These are phyloP conservation scores for Hucho hucho DNA, from an alignment of 2,113 vertebrate genomes.

Conservation along the genomic window DNA sequence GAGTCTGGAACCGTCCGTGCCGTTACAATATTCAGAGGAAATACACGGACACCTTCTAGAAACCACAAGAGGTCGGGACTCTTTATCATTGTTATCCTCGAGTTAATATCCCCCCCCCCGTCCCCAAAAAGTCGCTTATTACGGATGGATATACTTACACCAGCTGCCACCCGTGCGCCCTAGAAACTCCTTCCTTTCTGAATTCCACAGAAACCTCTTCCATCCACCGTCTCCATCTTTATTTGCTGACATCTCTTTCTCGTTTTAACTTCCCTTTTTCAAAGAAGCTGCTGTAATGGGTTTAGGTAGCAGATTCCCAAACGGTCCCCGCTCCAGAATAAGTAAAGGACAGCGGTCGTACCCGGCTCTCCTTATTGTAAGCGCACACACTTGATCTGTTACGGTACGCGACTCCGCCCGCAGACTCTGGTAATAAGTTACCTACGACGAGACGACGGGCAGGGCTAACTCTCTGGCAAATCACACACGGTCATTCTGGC, in stretches of 20 bases:
- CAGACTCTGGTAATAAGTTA: conserved; percentile 67
- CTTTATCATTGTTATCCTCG: not conserved
- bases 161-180: conserved; percentile 88
- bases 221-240: conserved; percentile 85
- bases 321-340: conserved; percentile 52
- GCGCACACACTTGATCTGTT: conserved; percentile 65
- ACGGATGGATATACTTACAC: conserved; percentile 77
- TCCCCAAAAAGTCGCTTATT: not conserved
- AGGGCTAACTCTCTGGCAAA: conserved; percentile 60
- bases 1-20: not conserved
- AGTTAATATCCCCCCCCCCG: not conserved
- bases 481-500: conserved; percentile 54
- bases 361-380: conserved; percentile 64
- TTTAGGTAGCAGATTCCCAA: conserved; percentile 4
- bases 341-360: conserved; percentile 69
- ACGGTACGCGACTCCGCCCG: conserved; percentile 61
- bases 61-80: not conserved
- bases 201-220: conserved; percentile 90
- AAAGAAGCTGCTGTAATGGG: not conserved
- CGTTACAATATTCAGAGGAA: not conserved
- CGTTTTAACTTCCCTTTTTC: conserved; percentile 26
- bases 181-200: conserved; percentile 88
- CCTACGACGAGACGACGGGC: conserved; percentile 56
- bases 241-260: conserved; percentile 79
- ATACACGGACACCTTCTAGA: not conserved